Evolutionary conservation across 2,113 vertebrate genomes (phyloP).

Genomic region (Gorsachius goisagi): DNA sequence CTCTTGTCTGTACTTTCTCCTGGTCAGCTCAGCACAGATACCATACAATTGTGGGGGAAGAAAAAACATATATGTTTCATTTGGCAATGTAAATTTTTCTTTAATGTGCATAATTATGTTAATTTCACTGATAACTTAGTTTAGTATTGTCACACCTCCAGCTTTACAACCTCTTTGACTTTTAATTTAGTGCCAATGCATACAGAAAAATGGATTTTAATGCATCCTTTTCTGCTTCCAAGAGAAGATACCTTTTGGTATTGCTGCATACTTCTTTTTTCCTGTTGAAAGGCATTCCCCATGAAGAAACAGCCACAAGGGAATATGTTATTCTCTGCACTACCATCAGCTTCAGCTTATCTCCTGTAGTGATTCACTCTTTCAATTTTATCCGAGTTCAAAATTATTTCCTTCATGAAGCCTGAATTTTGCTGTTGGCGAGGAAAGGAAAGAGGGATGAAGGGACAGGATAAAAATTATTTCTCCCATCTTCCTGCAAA

Average conservation of each 20-base stretch:
- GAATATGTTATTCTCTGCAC: background rate
- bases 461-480: background rate
- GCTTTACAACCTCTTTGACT: background rate
- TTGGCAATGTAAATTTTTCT: background rate
- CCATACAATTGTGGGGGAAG: fast-evolving
- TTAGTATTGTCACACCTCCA: background rate
- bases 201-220: background rate
- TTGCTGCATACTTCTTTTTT: background rate
- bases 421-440: background rate
- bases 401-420: background rate
- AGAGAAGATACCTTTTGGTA: background rate
- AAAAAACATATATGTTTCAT: background rate
- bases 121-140: background rate
- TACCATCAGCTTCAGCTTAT: background rate
- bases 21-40: background rate
- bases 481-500: background rate
- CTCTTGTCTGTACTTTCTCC: background rate
- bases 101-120: background rate
- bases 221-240: background rate
- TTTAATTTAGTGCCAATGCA: background rate
- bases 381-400: background rate
- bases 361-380: background rate
- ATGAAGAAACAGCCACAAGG: background rate
- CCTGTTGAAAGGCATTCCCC: background rate
- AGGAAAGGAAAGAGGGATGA: background rate